A percentile compares a stretch with the other conserved stretches of the same genome.
Conservation (phyloP, 2,888 invertebrate genomes). For the Drosophila mimetica region DNA sequence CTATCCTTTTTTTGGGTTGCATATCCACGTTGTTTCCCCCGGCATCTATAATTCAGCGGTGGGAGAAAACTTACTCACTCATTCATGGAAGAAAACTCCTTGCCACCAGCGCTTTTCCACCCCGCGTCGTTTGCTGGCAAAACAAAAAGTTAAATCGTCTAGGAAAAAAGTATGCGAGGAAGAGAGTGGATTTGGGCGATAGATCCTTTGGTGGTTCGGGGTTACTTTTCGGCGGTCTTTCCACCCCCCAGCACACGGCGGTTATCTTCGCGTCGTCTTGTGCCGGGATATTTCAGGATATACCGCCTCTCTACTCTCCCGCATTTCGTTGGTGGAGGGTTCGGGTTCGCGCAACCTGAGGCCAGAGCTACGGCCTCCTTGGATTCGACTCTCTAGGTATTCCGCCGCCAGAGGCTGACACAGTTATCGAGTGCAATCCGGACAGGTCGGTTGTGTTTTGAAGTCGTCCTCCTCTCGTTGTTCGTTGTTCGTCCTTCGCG, state of each 20-base stretch:
- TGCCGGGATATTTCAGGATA: slow-evolving; percentile 24
- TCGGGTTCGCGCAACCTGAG: slow-evolving; percentile 50
- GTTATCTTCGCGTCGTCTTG: slow-evolving; percentile 52
- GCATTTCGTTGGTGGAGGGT: slow-evolving; percentile 26
- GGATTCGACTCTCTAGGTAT: slow-evolving; percentile 60
- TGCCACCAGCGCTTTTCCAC: slow-evolving; percentile 68
- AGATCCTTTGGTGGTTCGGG: slow-evolving; percentile 46
- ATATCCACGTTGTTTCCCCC: slow-evolving; percentile 18
- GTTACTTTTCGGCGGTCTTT: slow-evolving; percentile 59
- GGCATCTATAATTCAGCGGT: slow-evolving; percentile 24
- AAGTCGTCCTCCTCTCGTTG: slow-evolving; percentile 4
- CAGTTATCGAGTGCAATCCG: slow-evolving; percentile 84
- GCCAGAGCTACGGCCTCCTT: slow-evolving; percentile 4
- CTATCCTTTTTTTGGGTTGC: slow-evolving; percentile 12
- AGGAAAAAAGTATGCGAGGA: slow-evolving; percentile 34
- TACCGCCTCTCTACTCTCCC: slow-evolving; percentile 27
- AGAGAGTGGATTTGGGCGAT: slow-evolving; percentile 51
- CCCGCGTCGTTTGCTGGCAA: slow-evolving; percentile 74
- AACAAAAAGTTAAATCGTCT: slow-evolving; percentile 70
- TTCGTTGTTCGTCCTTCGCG: slow-evolving; percentile 46
- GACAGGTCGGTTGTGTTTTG: slow-evolving; percentile 82
- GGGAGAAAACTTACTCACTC: slow-evolving; percentile 44
- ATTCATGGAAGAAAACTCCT: slow-evolving; percentile 34
- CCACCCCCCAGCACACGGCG: slow-evolving; percentile 35
- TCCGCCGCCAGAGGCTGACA: slow-evolving; percentile 77